phyloP scores from a whole-genome alignment of 2,797 vertebrate genomes.

The Vireo griseus region DNA sequence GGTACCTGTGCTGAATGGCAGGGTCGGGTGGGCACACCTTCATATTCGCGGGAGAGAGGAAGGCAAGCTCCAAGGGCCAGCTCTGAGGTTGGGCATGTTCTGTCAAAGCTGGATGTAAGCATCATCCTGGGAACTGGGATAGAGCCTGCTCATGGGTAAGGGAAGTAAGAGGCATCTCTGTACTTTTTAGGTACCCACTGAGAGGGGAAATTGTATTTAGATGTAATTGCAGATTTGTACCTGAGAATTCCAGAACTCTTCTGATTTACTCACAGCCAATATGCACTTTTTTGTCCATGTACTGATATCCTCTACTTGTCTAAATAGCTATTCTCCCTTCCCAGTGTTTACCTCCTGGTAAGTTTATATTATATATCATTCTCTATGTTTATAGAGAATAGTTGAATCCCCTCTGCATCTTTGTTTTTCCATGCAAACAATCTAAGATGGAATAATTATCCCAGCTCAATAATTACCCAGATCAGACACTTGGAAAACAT shows the following conservation, averaged over 20 bases:
- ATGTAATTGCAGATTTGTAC: not conserved
- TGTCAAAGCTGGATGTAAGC: not conserved
- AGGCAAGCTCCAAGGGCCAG: not conserved
- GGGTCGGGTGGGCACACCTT: not conserved
- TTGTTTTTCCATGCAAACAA: not conserved
- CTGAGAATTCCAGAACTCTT: not conserved
- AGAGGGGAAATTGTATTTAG: not conserved
- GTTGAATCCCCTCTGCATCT: not conserved
- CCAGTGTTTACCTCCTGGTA: not conserved
- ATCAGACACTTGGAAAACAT: not conserved
- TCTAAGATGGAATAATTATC: not conserved
- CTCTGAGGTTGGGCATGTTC: not conserved
- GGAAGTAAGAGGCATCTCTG: not conserved
- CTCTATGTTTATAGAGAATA: not conserved
- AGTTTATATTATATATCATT: not conserved
- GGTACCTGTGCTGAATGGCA: slow-evolving; percentile 69
- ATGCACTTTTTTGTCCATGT: not conserved
- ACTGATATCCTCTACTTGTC: not conserved
- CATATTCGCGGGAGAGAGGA: not conserved
- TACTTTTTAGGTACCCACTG: not conserved
- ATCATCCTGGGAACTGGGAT: not conserved
- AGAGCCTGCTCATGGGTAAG: not conserved
- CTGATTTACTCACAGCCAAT: not conserved
- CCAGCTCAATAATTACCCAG: not conserved
- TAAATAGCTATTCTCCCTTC: not conserved